Percentiles rank a stretch among this genome's conserved stretches.
These are phyloP conservation scores for Cepaea nemoralis DNA, from an alignment of 1,140 invertebrate genomes.

Conservation along the genomic window DNA sequence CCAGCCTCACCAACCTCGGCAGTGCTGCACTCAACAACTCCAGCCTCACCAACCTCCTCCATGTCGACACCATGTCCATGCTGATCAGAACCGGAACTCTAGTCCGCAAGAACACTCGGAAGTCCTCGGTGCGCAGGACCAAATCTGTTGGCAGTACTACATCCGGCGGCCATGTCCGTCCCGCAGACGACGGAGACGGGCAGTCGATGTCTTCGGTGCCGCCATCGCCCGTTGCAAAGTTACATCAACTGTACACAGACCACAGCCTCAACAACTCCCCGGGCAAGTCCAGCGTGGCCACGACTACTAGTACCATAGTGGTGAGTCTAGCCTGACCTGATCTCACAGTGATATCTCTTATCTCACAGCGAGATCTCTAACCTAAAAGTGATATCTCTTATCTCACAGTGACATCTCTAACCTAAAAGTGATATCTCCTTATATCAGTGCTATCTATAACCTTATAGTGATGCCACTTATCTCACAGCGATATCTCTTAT, in stretches of 20 bases:
- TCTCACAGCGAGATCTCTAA: too few relatives aligned
- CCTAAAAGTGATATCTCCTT: too few relatives aligned
- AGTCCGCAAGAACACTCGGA: slow-evolving; percentile 18
- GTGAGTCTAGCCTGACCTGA: too few relatives aligned
- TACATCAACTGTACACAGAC: slow-evolving; percentile 7
- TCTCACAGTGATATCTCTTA: too few relatives aligned
- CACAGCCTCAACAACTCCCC: slow-evolving; percentile 6
- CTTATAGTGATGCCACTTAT: too few relatives aligned
- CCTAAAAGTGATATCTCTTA: too few relatives aligned
- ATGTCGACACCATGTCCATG: slow-evolving; percentile 18
- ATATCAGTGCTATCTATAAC: too few relatives aligned
- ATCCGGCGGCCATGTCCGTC: background rate
- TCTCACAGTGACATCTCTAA: too few relatives aligned
- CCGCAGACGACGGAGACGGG: background rate
- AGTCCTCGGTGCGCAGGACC: slow-evolving; percentile 27
- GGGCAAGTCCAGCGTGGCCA: slow-evolving; percentile 22
- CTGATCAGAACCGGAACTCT: slow-evolving; percentile 29
- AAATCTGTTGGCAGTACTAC: slow-evolving; percentile 19
- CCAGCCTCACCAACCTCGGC: too few relatives aligned
- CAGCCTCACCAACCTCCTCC: background rate
- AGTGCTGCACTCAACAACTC: background rate
- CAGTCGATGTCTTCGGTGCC: slow-evolving; percentile 9
- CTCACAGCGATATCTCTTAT: too few relatives aligned
- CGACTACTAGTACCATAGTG: slow-evolving; percentile 32
- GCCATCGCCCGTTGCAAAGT: slow-evolving; percentile 23